phyloP scores from a whole-genome alignment of 1,140 invertebrate species.

The Trachelipus rathkii region DNA sequence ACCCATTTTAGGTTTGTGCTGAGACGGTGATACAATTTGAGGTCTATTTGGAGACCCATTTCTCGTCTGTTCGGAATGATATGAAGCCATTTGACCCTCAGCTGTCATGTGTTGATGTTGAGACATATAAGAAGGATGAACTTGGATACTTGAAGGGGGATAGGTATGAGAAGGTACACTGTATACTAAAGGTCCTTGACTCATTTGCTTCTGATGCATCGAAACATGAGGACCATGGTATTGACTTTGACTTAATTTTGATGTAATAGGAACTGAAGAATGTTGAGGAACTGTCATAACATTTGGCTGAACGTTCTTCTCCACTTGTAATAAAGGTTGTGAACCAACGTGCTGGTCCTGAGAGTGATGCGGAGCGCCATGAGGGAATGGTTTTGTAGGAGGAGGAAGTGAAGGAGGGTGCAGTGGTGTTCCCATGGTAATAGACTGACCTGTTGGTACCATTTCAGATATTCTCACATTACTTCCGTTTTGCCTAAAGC shows the following conservation, averaged over 20 bases:
- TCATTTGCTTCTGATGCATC: not conserved
- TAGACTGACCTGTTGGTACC: not conserved
- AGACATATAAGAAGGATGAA: not conserved
- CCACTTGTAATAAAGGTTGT: not conserved
- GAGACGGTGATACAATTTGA: not conserved
- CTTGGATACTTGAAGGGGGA: not conserved
- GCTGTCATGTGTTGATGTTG: not conserved
- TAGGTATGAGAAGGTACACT: not conserved
- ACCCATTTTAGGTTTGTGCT: not conserved
- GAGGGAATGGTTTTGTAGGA: not conserved
- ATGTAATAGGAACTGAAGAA: not conserved
- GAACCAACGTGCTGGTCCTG: not conserved
- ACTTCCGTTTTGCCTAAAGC: not conserved
- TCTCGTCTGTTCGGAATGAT: not conserved
- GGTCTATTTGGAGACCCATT: not conserved
- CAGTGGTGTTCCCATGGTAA: not conserved
- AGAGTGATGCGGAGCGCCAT: not conserved
- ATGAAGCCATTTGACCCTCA: not conserved
- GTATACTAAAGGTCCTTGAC: not conserved
- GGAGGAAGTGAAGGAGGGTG: not conserved
- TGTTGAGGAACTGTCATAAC: not conserved
- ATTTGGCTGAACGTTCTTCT: not conserved
- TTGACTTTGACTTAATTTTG: not conserved
- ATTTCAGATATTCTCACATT: not conserved
- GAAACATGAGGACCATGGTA: not conserved